A percentile compares a stretch with the other conserved stretches of the same genome.
Evolutionary conservation across 2,113 vertebrate genomes (phyloP).

Genomic region (Caranx melampygus): DNA sequence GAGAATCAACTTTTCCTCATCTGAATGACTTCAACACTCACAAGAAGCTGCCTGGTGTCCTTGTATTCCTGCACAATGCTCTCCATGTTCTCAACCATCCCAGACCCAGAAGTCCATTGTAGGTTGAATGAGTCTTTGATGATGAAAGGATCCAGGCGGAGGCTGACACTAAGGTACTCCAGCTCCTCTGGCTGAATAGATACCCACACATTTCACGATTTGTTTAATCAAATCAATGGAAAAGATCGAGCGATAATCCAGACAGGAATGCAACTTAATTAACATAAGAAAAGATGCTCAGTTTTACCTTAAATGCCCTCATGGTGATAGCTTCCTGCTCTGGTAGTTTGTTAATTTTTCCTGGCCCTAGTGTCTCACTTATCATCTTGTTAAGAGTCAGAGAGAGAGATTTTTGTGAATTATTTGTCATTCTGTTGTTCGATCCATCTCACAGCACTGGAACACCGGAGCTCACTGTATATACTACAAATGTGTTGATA

Average conservation of each 20-base stretch:
- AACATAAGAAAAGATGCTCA: constrained; percentile 21
- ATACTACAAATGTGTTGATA: too few relatives aligned
- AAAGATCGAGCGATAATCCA: too few relatives aligned
- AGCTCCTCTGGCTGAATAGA: constrained; percentile 85
- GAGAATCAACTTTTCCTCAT: not conserved
- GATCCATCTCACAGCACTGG: too few relatives aligned
- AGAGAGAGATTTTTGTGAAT: not conserved
- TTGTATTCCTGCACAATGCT: constrained; percentile 89
- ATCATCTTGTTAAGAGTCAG: constrained; percentile 82
- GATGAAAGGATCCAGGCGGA: constrained; percentile 84
- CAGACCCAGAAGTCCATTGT: constrained; percentile 86
- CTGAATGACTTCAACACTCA: constrained; percentile 75
- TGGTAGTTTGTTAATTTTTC: constrained; percentile 83
- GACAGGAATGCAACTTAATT: not conserved
- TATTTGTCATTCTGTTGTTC: not conserved
- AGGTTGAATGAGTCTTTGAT: constrained; percentile 88
- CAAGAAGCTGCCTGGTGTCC: constrained; percentile 85
- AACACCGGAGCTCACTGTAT: too few relatives aligned
- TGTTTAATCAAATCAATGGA: not conserved
- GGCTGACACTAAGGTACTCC: constrained; percentile 86
- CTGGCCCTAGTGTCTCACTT: constrained; percentile 87
- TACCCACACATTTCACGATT: not conserved
- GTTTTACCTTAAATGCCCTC: constrained; percentile 85
- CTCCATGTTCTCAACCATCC: constrained; percentile 89
- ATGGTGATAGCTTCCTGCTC: constrained; percentile 84